These are phyloP conservation scores for Aratinga solstitialis DNA, from an alignment of 2,797 vertebrate species.

Conservation along the genomic window DNA sequence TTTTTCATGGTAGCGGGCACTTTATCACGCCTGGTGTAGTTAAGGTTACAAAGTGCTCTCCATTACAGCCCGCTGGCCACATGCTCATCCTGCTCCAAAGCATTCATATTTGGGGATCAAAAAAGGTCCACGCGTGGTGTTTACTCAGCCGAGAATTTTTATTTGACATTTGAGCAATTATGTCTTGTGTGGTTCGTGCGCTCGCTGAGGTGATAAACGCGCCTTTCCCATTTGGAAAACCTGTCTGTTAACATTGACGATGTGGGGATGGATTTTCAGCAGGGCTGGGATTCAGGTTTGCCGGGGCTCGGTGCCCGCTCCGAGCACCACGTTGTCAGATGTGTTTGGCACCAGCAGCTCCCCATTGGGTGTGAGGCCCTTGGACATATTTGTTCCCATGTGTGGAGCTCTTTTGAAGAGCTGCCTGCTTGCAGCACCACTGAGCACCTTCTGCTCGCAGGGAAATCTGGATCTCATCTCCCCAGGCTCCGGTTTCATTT, in stretches of 20 bases:
- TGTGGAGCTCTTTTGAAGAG: constrained; percentile 15
- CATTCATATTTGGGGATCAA: constrained; percentile 63
- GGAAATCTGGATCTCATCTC: constrained; percentile 56
- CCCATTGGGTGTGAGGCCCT: not conserved
- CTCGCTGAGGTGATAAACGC: constrained; percentile 28
- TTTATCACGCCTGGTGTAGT: constrained; percentile 40
- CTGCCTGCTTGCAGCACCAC: not conserved
- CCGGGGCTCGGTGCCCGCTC: constrained; percentile 19
- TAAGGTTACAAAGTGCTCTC: constrained; percentile 39
- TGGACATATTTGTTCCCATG: constrained; percentile 13
- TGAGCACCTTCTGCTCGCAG: not conserved
- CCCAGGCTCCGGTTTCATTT: not conserved
- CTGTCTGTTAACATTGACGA: constrained; percentile 31
- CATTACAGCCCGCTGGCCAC: not conserved
- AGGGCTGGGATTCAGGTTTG: not conserved
- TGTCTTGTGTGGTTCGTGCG: constrained; percentile 17
- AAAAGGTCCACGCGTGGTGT: constrained; percentile 18
- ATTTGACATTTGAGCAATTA: constrained; percentile 61
- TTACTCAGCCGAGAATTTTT: constrained; percentile 48
- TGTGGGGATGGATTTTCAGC: constrained; percentile 59
- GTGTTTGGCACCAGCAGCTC: not conserved
- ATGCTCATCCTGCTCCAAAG: constrained; percentile 53
- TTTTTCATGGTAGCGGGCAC: constrained; percentile 14
- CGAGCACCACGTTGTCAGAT: not conserved
- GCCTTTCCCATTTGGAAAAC: constrained; percentile 53